phyloP scores from a whole-genome alignment of 2,113 vertebrate genomes.

The Uropsilus gracilis region DNA sequence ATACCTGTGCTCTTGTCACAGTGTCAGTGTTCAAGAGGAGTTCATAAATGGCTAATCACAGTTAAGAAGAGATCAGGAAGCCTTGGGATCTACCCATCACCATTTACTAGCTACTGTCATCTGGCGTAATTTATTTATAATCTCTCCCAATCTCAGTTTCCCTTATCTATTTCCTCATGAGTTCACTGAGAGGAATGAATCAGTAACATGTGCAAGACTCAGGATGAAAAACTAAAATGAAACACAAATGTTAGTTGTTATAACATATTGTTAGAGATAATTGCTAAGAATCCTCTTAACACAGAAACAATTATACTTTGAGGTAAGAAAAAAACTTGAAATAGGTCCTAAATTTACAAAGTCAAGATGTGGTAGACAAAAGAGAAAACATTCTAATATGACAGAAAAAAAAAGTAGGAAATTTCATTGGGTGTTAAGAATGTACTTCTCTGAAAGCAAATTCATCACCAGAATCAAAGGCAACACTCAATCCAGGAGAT shows the following conservation, averaged over 20 bases:
- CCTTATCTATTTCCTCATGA: conserved; percentile 21
- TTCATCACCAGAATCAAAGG: conserved; percentile 37
- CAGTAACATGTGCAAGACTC: not conserved
- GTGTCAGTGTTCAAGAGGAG: not conserved
- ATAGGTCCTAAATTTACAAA: conserved; percentile 48
- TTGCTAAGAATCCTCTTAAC: not conserved
- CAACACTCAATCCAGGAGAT: not conserved
- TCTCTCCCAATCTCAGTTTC: conserved; percentile 31
- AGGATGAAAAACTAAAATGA: conserved; percentile 19
- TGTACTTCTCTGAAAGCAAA: conserved; percentile 16
- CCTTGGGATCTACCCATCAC: conserved; percentile 18
- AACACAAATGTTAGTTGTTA: not conserved
- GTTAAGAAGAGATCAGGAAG: not conserved
- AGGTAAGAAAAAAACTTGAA: conserved; percentile 41
- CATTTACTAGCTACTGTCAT: not conserved
- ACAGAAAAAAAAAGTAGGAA: conserved; percentile 12
- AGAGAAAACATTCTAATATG: conserved; percentile 41
- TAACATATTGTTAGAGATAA: not conserved
- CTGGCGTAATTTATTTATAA: not conserved
- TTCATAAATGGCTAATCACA: not conserved
- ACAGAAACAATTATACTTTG: not conserved
- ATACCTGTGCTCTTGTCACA: not conserved
- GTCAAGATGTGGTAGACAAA: conserved; percentile 47
- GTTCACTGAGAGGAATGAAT: not conserved
- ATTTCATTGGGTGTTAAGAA: conserved; percentile 34